Evolutionary conservation across 2,113 vertebrate genomes (phyloP).

Genomic region (Eudyptes chrysolophus): DNA sequence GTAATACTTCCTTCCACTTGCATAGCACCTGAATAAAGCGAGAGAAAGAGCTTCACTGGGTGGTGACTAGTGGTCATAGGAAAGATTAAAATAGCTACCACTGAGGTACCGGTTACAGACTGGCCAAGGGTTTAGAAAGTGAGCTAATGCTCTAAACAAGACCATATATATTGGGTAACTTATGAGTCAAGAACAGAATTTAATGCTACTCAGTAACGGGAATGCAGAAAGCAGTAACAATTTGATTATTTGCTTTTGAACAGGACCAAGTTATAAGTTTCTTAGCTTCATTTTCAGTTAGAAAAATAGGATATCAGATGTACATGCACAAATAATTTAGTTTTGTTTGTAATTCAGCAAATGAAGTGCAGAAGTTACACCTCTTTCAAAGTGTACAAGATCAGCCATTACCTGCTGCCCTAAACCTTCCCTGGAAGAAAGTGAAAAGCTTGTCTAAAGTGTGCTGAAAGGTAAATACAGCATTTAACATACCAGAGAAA

Average conservation of each 20-base stretch:
- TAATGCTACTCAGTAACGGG: neutral
- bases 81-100: conserved; percentile 4
- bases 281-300: neutral
- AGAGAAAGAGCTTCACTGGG: neutral
- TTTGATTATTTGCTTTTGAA: neutral
- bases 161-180: neutral
- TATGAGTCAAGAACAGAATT: conserved; percentile 21
- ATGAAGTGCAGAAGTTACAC: neutral
- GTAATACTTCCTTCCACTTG: neutral
- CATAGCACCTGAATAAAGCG: neutral
- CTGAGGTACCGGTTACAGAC: neutral
- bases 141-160: conserved; percentile 59
- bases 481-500: neutral
- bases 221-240: neutral
- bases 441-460: neutral
- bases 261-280: neutral
- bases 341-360: neutral
- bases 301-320: neutral
- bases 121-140: conserved; percentile 52
- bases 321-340: neutral
- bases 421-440: neutral
- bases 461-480: neutral
- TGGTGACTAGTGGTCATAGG: neutral
- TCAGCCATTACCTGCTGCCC: neutral
- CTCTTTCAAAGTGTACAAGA: neutral